Evolutionary conservation across 2,113 vertebrate species (phyloP), one percentile per base, ranked within the genome.

Genomic region (Dermatemys mawii): DNA sequence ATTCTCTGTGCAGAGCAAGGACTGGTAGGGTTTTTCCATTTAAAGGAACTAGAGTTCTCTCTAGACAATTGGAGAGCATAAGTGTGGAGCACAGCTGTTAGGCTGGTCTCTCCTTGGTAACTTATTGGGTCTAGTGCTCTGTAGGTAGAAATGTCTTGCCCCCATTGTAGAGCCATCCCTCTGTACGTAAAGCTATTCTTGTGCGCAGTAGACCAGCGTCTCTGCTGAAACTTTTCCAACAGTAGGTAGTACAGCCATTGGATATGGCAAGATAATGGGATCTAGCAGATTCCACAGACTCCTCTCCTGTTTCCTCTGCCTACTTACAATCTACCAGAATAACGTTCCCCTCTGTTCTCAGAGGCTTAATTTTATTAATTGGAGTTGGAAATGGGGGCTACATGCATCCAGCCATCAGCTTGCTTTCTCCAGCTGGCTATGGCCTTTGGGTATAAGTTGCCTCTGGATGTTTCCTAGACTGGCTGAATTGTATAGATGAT

Each of bases 31-130:
- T 76, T 46, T 81, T 95, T 97, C 78, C 96, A 97, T 94, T 91
- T 89, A 50, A 93, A 96, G 87, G 76, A 95, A 57, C 63, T 93
- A 76, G 29, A 88, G 88, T 57, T 95, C 63, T 96, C 94, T 90
- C 46, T 81, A 50, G 70, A 81, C 73, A 21, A 92, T n/a, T 75
- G 38, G 60, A 91, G 76, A 84, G 46, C 11, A 21, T 94, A 81
- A 96, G 94, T 80, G 84, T 88, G 53, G 48, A 93, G 87, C 78
- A 55, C 92, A 57, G 8, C 55, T 90, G 35, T 84, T 91, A 57
- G 49, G 94, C 76, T 94, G 48, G 73, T 89, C 46, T 53, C 4
- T 81, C 84, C 78, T 89, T 75, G 90, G 82, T 95, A 84, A 81
- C 83, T 87, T 76, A 41, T 13, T 83, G 55, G 86, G 54, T 48